Base-by-base conservation (phyloP, 2,888 invertebrate species). In the Drosophila yooni region DNA sequence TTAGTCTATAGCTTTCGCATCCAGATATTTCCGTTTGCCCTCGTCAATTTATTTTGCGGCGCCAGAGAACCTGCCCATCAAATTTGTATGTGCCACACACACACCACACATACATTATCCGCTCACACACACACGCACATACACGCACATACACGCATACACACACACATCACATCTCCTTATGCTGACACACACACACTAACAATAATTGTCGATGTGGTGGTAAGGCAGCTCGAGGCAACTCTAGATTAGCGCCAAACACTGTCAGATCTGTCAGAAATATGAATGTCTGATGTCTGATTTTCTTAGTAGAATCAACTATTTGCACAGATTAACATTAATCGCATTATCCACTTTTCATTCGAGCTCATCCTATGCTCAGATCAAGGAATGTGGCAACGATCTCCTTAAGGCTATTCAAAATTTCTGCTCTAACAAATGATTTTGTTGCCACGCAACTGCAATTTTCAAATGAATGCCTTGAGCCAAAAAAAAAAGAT, bases 21-120 rank as follows among this genome's bases (percentile, higher is more conserved):
- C 60, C 56, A 15, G 27, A 59, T 61, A 74, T 81, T 73, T 61
- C 56, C 36, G 38, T 51, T 60, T 29, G 58, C 81, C 73, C 60
- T 67, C 63, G 52, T 80, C 83, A 71, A 84, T 88, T 88, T 88
- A 82, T 85, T 80, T 82, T 72, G 76, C 70, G 70, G 65, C 38
- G 21, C 57, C 57, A 31, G 15, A 57, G n/a, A 57, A 57, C 18
- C 61, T 60, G 56, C 60, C 53, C 65, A 27, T 67, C 74, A 66
- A 83, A 71, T 77, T 80, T 56, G 63, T 75, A 75, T 82, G 75
- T 79, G 64, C 74, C 79, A 74, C 71, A 82, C 68, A 82, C 77
- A 59, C 73, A 33, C 33, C 33, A 33, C 79, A 74, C 71, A 82
- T 66, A 82, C 80, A 59, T 69, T 64, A 70, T 53, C 31, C 59